Base-by-base conservation (phyloP, 2,888 invertebrate species). In the Busseola fusca region DNA sequence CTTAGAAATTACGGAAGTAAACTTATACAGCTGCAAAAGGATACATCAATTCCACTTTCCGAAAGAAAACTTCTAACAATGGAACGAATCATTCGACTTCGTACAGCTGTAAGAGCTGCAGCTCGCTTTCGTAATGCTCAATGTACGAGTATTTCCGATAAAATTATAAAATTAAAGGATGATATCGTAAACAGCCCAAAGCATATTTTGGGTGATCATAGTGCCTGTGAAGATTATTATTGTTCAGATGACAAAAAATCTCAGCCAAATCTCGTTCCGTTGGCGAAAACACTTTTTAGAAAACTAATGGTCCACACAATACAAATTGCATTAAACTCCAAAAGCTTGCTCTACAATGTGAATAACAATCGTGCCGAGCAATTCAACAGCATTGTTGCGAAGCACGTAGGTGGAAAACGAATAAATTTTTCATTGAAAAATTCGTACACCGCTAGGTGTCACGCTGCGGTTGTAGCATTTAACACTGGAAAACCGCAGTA, bases 351-450 rank as follows among this genome's bases (percentile, higher is more conserved):
- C 10, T 50, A 50, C 37, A 64, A 52, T 37, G 34, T 64, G 0
- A 64, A 37, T 52, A 76, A 69, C 34, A 76, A 76, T 45, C 10
- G 76, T 14, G 76, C 76, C 25, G 72, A 72, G 30, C 76, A 76
- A 52, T 76, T 76, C n/a, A 76, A 76, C 52, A 76, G 73, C 16
- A 62, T 73, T 54, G 69, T 72, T 40, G 76, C 76, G 37, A 69
- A 76, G 18, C 27, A 42, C 14, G 72, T 76, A n/a, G n/a, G n/a
- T n/a, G 75, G 71, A 18, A 75, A 75, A 50, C 63, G 70, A 14
- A 45, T 76, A 0, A 72, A 73, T 56, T 76, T 56, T 69, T 73
- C 76, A 12, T 60, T 72, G 59, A 76, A 76, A 69, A 56, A 67
- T 52, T 76, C 72, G 6, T 72, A 69, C 30, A 63, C 60, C 42